Evolutionary conservation across 2,113 vertebrate species (phyloP), one percentile per base, ranked within the genome.

Genomic region (Falcunculus frontatus): DNA sequence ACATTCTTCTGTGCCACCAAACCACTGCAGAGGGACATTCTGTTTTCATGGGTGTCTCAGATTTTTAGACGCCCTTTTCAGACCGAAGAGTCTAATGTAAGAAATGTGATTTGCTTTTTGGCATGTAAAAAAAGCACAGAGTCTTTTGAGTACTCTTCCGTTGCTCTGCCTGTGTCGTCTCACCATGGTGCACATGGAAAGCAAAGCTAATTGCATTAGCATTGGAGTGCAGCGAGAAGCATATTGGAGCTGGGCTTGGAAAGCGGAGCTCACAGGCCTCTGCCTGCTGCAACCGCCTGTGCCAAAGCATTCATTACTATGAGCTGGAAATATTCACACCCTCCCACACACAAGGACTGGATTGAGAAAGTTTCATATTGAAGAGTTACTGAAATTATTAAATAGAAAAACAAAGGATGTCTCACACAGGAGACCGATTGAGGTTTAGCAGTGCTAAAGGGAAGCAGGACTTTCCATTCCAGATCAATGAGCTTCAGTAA

Each of bases 301-400:
- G 95, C 97, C 95, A 97, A 92, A 85, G 86, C 87, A 6, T 64
- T 94, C 94, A 89, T 91, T 97, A 93, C 88, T 84, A 68, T 74
- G 84, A 96, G 90, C 90, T 96, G 93, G 92, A 95, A 97, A 93
- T 82, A 96, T 96, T 97, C 96, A 89, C 95, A 95, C 90, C 90
- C 69, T 96, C 97, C 97, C 89, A 96, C 97, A 47, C 84, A 77
- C 29, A 42, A n/a, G 73, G 87, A 68, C 82, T 90, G 65, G 73
- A 91, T 80, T 90, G 65, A 84, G 88, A 94, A 96, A 94, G 86
- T 94, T 97, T 91, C 87, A 29, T 83, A 95, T 93, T 94, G 81
- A 73, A 89, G 83, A 96, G 73, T 67, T 96, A 87, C 75, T 91
- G 95, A 94, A 97, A 94, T 88, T 93, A 77, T 91, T 95, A 95